These are phyloP conservation scores for Microtus oregoni DNA, from an alignment of 2,113 vertebrate genomes.

Conservation along the genomic window DNA sequence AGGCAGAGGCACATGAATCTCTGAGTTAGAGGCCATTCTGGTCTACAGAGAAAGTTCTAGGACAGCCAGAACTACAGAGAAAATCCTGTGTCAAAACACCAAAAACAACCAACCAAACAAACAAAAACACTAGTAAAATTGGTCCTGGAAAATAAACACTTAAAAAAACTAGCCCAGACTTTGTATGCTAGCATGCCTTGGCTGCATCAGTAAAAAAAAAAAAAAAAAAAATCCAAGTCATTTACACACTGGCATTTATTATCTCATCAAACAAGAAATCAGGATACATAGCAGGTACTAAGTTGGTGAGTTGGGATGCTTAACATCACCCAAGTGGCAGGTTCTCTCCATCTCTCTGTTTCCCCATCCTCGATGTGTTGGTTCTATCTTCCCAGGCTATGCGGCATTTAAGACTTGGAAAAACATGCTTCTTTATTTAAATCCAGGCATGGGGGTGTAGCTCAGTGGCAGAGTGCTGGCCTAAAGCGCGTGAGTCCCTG, in stretches of 20 bases:
- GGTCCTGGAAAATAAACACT: background rate
- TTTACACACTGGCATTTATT: slow-evolving; percentile 14
- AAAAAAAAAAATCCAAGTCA: background rate
- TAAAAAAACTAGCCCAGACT: background rate
- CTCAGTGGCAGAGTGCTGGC: background rate
- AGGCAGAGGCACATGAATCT: background rate
- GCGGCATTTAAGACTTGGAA: slow-evolving; percentile 11
- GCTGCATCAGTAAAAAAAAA: background rate
- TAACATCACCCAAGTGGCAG: background rate
- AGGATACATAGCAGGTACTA: background rate
- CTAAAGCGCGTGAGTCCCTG: background rate
- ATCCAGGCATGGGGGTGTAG: background rate
- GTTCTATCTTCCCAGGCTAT: background rate
- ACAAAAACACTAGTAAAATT: background rate
- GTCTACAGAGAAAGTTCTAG: background rate
- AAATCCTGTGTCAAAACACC: background rate
- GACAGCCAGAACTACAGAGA: background rate
- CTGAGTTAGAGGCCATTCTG: background rate
- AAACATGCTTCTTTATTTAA: background rate
- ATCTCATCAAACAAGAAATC: slow-evolving; percentile 16
- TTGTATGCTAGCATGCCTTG: background rate
- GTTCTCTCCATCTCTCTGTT: slow-evolving; percentile 7
- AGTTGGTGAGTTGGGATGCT: slow-evolving; percentile 16
- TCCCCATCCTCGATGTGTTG: background rate
- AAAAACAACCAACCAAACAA: no score